Base-by-base conservation (phyloP, 2,113 vertebrate genomes). In the Cyanoderma ruficeps region DNA sequence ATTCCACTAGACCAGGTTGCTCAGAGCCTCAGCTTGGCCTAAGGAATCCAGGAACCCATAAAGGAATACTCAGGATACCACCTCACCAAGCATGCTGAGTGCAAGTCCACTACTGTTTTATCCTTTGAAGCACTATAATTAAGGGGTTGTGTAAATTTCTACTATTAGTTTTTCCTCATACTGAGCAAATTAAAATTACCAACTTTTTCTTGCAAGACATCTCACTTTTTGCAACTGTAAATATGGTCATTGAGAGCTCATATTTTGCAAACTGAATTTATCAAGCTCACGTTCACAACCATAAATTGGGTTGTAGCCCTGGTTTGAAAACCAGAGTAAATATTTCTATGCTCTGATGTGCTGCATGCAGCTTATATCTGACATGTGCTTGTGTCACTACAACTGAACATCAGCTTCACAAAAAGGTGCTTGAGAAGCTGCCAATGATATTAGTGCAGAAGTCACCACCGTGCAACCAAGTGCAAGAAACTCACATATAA, bases 301-400 rank as follows among this genome's bases (percentile, higher is more conserved):
- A 13, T 0, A 39, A 50, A 39, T 0, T 46, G 56, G 37, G 24
- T 4, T 76, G 52, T 4, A 71, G 39, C 39, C 30, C 28, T 47
- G 12, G 44, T 60, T 7, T 60, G 49, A 91, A 78, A 65, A 8
- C 7, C 27, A 84, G 56, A 71, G 6, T 42, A 50, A 47, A 7
- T 31, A 53, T 20, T 30, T 50, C n/a, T 42, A 2, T 57, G 47
- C 37, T 81, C 30, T 42, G 49, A 52, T 16, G 31, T 44, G 52
- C 64, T 57, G 68, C 28, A 57, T 7, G 7, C 2, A 46, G 20
- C 14, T 76, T 19, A 24, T 4, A 8, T n/a, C 42, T 74, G 24
- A 53, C 0, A 0, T 11, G 30, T n/a, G 14, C 23, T 24, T 30
- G 28, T 42, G 39, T 8, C 63, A 21, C 44, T 41, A 23, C 37